A percentile compares a stretch with the other conserved stretches of the same genome.
Evolutionary conservation across 2,888 invertebrate genomes (phyloP).

Genomic region (Aquatica leii): DNA sequence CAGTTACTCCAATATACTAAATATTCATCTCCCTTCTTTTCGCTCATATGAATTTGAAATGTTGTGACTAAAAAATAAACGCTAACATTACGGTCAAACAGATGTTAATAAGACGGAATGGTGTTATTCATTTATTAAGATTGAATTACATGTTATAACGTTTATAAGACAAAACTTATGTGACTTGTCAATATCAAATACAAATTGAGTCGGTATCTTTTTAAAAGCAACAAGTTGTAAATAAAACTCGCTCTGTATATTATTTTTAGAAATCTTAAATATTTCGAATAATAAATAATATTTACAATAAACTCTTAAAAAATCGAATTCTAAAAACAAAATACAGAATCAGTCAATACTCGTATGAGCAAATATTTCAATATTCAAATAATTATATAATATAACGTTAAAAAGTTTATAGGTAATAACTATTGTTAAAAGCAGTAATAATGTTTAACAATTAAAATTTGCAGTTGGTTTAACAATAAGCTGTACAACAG

Average conservation of each 20-base stretch:
- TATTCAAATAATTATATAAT: background rate
- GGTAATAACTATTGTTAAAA: conserved; percentile 16
- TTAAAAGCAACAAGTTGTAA: conserved; percentile 2
- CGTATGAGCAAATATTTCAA: conserved; percentile 1
- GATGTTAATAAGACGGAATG: too few relatives aligned
- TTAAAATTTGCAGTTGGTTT: conserved; percentile 55
- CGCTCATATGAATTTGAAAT: too few relatives aligned
- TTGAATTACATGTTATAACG: background rate
- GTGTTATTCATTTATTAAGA: conserved; percentile 1
- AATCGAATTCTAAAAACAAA: background rate
- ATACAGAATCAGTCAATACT: conserved; percentile 6
- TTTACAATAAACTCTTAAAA: background rate
- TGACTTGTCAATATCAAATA: too few relatives aligned
- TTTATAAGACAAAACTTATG: background rate
- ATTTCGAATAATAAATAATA: too few relatives aligned
- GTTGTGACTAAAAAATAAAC: too few relatives aligned
- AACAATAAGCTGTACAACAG: conserved; percentile 56
- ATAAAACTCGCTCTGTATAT: background rate
- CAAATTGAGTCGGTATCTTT: background rate
- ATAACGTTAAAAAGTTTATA: conserved; percentile 8
- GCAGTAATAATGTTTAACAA: conserved; percentile 28
- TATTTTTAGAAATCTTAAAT: background rate
- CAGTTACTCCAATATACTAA: too few relatives aligned
- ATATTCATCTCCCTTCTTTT: too few relatives aligned
- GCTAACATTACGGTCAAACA: too few relatives aligned